Evolutionary conservation across 2,888 invertebrate genomes (phyloP).

Genomic region (Mesorhabditis spiculigera): DNA sequence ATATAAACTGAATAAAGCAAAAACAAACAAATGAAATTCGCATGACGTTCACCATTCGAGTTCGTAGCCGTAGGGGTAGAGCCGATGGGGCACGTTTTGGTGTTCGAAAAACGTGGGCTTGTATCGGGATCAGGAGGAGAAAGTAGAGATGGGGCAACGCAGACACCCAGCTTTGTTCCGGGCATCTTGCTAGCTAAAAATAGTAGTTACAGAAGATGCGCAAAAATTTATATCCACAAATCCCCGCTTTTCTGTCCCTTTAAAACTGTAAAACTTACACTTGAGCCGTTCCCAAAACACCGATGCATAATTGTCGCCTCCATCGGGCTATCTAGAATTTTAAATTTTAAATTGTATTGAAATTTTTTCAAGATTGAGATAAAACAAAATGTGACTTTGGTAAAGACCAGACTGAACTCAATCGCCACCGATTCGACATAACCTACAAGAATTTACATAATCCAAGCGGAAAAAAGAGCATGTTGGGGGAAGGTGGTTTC

Average conservation of each 20-base stretch:
- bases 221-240: neutral
- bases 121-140: neutral
- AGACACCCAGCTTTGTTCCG: neutral
- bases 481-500: too few species aligned
- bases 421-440: too few species aligned
- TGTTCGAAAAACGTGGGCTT: neutral
- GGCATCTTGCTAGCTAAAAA: neutral
- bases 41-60: neutral
- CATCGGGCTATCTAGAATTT: too few species aligned
- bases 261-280: neutral
- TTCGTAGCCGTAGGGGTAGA: neutral
- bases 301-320: neutral
- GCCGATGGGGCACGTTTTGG: constrained; percentile 3
- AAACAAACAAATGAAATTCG: neutral
- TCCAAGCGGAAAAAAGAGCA: too few species aligned
- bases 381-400: too few species aligned
- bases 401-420: too few species aligned
- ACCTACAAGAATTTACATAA: too few species aligned
- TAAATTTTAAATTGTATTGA: too few species aligned
- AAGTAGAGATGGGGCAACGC: neutral
- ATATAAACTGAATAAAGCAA: too few species aligned
- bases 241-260: too few species aligned
- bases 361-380: too few species aligned
- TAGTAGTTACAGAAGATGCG: neutral
- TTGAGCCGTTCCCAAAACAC: neutral